Base-by-base conservation (phyloP, 1,140 invertebrate genomes). In the Matsumurasca onukii region DNA sequence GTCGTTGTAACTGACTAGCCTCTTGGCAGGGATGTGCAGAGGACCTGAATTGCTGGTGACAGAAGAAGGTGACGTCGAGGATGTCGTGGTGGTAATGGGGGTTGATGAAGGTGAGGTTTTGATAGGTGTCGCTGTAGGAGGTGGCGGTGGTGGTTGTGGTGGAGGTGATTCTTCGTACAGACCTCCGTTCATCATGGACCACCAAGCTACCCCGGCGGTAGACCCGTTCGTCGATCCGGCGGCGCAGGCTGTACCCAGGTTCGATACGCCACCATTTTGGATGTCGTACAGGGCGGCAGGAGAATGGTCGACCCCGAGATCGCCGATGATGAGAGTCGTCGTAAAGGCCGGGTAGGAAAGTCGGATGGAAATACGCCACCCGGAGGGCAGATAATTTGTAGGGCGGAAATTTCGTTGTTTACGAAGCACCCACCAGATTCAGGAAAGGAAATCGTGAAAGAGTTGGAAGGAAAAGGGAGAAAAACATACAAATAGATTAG, bases 11-110 rank as follows among this genome's bases (percentile, higher is more conserved):
- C 85, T 83, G 13, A 84, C 82, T 69, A 88, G 78, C 71, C 91
- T 82, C 77, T 93, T 93, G 72, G 91, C 91, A 25, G 91, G 91
- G 80, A 94, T 93, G 81, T 93, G 91, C 0, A 93, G 81, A 2
- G 91, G 90, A 69, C 83, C 85, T 71, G 84, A 84, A 78, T 86
- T 86, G 77, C 81, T 83, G 64, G 84, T 81, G 1, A 85, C 85
- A 65, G 88, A 88, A 17, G 88, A 88, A 25, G 89, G 88, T 69
- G 88, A 89, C 61, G 87, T 88, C 72, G 88, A 88, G 71, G 86
- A 86, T 31, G 87, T 87, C 70, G 86, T 84, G 72, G 76, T 72
- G 66, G 73, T 73, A 29, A 75, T 72, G 31, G 73, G 76, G 75
- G 74, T 84, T 77, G 78, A 84, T 73, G 73, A 82, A 76, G 85